These are phyloP conservation scores for Echeneis naucrates DNA, from an alignment of 2,797 vertebrate species.

Conservation along the genomic window DNA sequence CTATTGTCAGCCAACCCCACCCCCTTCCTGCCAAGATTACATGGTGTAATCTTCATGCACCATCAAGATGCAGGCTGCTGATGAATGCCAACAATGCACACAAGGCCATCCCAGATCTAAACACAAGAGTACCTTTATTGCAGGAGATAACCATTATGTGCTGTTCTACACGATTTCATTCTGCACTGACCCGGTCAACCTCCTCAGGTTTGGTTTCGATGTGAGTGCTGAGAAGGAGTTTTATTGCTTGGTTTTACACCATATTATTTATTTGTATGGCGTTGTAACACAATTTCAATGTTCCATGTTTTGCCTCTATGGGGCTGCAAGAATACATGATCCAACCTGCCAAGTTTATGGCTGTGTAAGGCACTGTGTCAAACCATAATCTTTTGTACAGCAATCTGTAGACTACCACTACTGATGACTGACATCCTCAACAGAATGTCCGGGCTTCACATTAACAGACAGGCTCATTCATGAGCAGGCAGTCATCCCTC, in stretches of 20 bases:
- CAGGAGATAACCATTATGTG: slow-evolving; percentile 72
- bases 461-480: slow-evolving; percentile 83
- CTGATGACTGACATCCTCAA: slow-evolving; percentile 70
- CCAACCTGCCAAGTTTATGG: slow-evolving; percentile 56
- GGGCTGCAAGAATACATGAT: slow-evolving; percentile 23
- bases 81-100: slow-evolving; percentile 78
- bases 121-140: slow-evolving; percentile 69
- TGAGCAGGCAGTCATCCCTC: slow-evolving; percentile 39
- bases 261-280: slow-evolving; percentile 48
- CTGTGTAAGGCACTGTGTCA: slow-evolving; percentile 45
- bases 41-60: slow-evolving; percentile 75
- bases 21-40: slow-evolving; percentile 65
- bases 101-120: slow-evolving; percentile 59
- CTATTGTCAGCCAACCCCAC: slow-evolving; percentile 32
- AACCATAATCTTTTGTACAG: slow-evolving; percentile 66
- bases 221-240: slow-evolving; percentile 49
- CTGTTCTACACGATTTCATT: slow-evolving; percentile 67
- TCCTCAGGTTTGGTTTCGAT: slow-evolving; percentile 57
- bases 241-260: slow-evolving; percentile 65
- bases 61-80: slow-evolving; percentile 76
- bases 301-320: slow-evolving; percentile 32
- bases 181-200: slow-evolving; percentile 69
- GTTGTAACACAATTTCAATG: slow-evolving; percentile 45
- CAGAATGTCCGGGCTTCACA: slow-evolving; percentile 70
- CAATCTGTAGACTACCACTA: slow-evolving; percentile 46